Evolutionary conservation across 2,888 invertebrate genomes (phyloP).

Genomic region (Nineta flava): DNA sequence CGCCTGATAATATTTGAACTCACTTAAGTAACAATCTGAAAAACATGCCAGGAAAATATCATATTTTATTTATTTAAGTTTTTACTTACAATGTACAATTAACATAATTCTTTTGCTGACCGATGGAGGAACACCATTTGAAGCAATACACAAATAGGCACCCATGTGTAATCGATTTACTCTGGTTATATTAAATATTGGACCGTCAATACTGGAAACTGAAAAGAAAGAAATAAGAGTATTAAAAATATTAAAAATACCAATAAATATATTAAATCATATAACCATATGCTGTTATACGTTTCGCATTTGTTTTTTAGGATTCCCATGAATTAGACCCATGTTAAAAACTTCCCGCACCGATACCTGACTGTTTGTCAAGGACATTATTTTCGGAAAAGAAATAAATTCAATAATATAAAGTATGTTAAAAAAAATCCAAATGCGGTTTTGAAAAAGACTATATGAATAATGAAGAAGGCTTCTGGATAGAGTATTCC

Average conservation of each 20-base stretch:
- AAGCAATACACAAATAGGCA: slow-evolving; percentile 65
- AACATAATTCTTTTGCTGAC: slow-evolving; percentile 79
- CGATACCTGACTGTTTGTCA: too few species aligned
- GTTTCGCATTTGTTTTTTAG: not conserved
- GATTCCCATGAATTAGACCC: too few species aligned
- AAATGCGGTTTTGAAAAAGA: too few species aligned
- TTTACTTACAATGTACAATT: slow-evolving; percentile 62
- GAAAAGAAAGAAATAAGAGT: slow-evolving; percentile 17
- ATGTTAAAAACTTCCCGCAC: too few species aligned
- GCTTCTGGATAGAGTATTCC: too few species aligned
- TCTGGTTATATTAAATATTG: slow-evolving; percentile 47
- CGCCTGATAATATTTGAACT: too few species aligned
- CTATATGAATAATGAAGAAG: too few species aligned
- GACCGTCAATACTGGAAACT: slow-evolving; percentile 50
- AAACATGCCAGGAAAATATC: too few species aligned
- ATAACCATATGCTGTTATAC: not conserved
- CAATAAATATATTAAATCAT: not conserved
- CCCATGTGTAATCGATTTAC: slow-evolving; percentile 67
- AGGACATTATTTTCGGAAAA: too few species aligned
- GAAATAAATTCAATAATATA: too few species aligned
- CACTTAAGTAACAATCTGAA: too few species aligned
- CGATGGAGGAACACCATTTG: slow-evolving; percentile 72
- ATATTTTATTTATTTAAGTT: not conserved
- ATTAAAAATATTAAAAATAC: not conserved
- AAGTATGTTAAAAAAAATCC: too few species aligned